Evolutionary conservation across 2,888 invertebrate genomes (phyloP).

Genomic region (Cephalotes varians): DNA sequence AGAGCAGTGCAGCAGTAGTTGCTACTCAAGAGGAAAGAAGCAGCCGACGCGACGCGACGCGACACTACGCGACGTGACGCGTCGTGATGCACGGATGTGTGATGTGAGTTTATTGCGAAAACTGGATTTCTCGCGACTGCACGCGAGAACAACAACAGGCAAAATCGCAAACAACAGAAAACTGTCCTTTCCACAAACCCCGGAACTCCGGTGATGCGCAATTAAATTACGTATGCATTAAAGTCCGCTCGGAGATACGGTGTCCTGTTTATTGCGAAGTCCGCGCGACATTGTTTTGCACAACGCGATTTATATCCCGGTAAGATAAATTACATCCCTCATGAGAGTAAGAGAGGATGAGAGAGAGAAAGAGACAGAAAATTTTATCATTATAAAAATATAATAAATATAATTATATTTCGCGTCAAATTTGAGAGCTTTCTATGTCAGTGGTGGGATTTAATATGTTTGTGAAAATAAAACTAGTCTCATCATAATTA

Average conservation of each 20-base stretch:
- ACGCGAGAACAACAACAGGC: slow-evolving; percentile 14
- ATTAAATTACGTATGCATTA: slow-evolving; percentile 57
- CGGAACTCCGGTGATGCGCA: slow-evolving; percentile 19
- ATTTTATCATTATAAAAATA: neutral
- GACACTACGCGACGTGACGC: slow-evolving; percentile 25
- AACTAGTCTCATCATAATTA: neutral
- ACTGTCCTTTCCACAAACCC: slow-evolving; percentile 37
- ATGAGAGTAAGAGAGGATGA: neutral
- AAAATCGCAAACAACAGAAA: slow-evolving; percentile 20
- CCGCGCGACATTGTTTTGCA: slow-evolving; percentile 31
- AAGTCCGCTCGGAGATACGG: slow-evolving; percentile 24
- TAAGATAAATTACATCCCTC: slow-evolving; percentile 26
- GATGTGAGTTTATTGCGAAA: slow-evolving; percentile 59
- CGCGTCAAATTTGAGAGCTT: neutral
- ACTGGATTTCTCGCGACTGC: slow-evolving; percentile 58
- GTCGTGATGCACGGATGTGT: slow-evolving; percentile 35
- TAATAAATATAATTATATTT: neutral
- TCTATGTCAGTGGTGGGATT: neutral
- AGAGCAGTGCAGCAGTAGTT: slow-evolving; percentile 5
- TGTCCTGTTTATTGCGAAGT: slow-evolving; percentile 30
- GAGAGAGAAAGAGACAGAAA: neutral
- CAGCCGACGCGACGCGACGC: neutral
- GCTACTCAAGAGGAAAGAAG: slow-evolving; percentile 44
- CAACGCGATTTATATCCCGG: slow-evolving; percentile 26
- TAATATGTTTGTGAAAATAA: neutral